phyloP scores from a whole-genome alignment of 2,888 invertebrate genomes.

The Lasioglossum calceatum region DNA sequence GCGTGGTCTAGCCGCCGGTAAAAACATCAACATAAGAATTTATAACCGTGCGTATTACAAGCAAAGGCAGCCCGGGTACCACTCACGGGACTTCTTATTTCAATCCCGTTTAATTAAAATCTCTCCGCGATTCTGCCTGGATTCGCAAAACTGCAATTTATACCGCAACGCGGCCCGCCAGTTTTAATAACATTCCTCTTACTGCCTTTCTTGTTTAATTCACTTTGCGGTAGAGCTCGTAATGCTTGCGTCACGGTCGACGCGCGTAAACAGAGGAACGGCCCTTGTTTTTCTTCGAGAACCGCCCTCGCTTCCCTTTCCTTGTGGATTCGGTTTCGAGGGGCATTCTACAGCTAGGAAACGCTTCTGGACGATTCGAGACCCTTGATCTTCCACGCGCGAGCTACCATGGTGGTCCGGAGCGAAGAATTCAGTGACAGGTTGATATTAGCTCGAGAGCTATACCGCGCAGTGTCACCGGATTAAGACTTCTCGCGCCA shows the following conservation, averaged over 20 bases:
- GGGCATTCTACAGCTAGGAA: neutral
- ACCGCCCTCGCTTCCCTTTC: neutral
- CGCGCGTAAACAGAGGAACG: neutral
- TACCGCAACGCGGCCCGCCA: constrained; percentile 3
- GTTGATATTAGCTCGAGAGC: too few species aligned
- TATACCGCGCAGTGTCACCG: too few species aligned
- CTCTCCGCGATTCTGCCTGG: constrained; percentile 27
- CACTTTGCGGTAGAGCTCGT: constrained; percentile 21
- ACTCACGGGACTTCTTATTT: constrained; percentile 19
- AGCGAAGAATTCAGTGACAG: neutral
- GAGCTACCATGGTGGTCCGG: neutral
- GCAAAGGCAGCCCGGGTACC: neutral
- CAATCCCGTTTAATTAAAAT: constrained; percentile 59
- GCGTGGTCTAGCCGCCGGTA: neutral
- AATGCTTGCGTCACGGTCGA: neutral
- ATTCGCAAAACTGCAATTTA: constrained; percentile 54
- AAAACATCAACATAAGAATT: constrained; percentile 42
- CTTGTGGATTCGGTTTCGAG: neutral
- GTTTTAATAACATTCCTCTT: constrained; percentile 56
- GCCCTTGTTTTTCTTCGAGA: neutral
- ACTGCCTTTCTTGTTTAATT: constrained; percentile 26
- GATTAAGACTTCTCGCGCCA: too few species aligned
- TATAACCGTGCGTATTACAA: constrained; percentile 37
- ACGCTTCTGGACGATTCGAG: neutral
- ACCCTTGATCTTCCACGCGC: neutral